phyloP scores from a whole-genome alignment of 2,888 invertebrate genomes.

The Dryococelus australis region DNA sequence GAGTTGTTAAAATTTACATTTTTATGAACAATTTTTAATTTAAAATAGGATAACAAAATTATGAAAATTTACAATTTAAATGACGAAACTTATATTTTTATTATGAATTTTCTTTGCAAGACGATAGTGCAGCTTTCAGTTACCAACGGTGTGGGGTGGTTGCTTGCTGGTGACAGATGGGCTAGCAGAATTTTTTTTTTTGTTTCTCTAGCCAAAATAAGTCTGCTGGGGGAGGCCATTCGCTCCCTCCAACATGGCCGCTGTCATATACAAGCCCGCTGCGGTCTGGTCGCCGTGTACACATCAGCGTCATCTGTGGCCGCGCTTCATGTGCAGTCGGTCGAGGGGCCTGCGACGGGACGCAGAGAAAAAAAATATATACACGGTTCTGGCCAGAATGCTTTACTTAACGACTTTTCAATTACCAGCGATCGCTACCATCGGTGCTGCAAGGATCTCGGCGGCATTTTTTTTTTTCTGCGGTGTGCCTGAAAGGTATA shows the following conservation, averaged over 20 bases:
- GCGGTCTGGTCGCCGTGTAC: background rate
- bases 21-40: too few species aligned
- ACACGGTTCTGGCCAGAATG: background rate
- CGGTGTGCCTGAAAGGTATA: background rate
- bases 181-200: background rate
- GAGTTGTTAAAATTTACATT: too few species aligned
- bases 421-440: background rate
- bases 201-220: background rate
- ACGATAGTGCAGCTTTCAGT: background rate
- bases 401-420: background rate
- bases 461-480: too few species aligned
- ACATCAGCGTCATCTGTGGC: background rate
- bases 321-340: background rate
- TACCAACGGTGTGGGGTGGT: background rate
- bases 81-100: background rate
- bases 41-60: too few species aligned
- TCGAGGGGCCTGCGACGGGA: too few species aligned
- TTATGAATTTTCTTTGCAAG: background rate
- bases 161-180: constrained; percentile 10
- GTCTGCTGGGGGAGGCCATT: background rate
- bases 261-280: background rate
- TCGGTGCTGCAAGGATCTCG: too few species aligned
- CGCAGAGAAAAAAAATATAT: background rate
- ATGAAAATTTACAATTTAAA: too few species aligned
- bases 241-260: background rate